Base-by-base conservation (phyloP, 2,797 vertebrate genomes). In the Tamandua tetradactyla region DNA sequence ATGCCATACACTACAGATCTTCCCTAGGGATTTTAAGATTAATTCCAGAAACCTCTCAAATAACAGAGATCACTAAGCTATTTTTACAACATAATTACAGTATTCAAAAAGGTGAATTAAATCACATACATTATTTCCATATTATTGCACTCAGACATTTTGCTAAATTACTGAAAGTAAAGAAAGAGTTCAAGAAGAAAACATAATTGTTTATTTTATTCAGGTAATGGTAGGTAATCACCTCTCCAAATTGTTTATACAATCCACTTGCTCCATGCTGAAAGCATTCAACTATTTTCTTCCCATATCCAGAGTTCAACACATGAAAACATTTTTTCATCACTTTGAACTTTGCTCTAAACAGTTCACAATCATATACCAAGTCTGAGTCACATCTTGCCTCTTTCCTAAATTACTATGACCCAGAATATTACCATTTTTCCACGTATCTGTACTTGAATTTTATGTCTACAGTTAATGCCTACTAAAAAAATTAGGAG, bases 101-200 rank as follows among this genome's bases (percentile, higher is more conserved):
- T 37, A 84, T 11, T 71, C 20, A 52, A 79, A 85, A 57, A 85
- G 52, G 35, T 74, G n/a, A 72, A 91, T 57, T 49, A 82, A 72
- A 62, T 78, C 27, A 42, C 14, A 80, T 4, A 78, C 2, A 76
- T n/a, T 69, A 55, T 61, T 87, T 85, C 44, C 57, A 5, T 27
- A 49, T 62, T 72, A 49, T 0, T 74, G 37, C 9, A 35, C 32
- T 62, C 52, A 84, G 40, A 27, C 7, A 71, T 25, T 80, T 69
- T 55, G 27, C 37, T 71, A 92, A 93, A 72, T 8, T 92, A 30
- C 52, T 87, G 18, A 92, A 93, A 95, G 66, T 27, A 85, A 85
- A 84, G 42, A 30, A 86, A 94, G 42, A 64, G 25, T 66, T 49
- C 57, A 68, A 88, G 64, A 74, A 88, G 35, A 79, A 1, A 86